Conservation (phyloP, 2,888 invertebrate genomes). For the Empis livida region DNA sequence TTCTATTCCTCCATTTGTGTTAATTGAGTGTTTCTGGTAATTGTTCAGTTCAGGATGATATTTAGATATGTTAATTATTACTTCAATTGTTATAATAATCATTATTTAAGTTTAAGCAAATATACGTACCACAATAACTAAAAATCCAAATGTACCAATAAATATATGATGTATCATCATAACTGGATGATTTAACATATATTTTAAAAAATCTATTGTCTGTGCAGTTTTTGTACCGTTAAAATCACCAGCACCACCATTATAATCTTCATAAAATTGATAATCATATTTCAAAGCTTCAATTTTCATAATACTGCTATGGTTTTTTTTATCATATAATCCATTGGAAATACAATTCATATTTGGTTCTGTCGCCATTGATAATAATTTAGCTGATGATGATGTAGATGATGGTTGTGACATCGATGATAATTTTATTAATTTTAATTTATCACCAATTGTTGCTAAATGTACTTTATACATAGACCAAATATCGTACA, state of each 20-base stretch:
- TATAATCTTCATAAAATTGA: constrained; percentile 10
- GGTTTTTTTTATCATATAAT: constrained; percentile 20
- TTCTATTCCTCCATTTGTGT: too few species aligned
- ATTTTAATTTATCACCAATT: constrained; percentile 31
- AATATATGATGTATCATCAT: constrained; percentile 63
- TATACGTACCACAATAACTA: constrained; percentile 55
- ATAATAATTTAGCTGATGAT: constrained; percentile 15
- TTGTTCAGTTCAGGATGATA: too few species aligned
- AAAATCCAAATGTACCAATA: constrained; percentile 59
- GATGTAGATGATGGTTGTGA: constrained; percentile 9
- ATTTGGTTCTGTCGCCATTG: constrained; percentile 8
- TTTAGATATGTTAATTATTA: too few species aligned
- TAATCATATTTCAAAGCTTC: constrained; percentile 30
- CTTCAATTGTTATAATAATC: neutral
- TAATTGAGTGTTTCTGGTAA: too few species aligned
- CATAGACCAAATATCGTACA: constrained; percentile 72
- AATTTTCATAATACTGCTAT: constrained; percentile 20
- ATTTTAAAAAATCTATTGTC: constrained; percentile 39
- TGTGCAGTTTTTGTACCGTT: constrained; percentile 25
- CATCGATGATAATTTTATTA: constrained; percentile 23
- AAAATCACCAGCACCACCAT: neutral
- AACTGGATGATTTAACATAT: constrained; percentile 50
- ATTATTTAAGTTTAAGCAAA: neutral
- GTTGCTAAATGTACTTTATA: constrained; percentile 50
- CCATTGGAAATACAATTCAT: constrained; percentile 10